A percentile compares a stretch with the other conserved stretches of the same genome.
phyloP scores from a whole-genome alignment of 2,113 vertebrate genomes.

The Caracal caracal region DNA sequence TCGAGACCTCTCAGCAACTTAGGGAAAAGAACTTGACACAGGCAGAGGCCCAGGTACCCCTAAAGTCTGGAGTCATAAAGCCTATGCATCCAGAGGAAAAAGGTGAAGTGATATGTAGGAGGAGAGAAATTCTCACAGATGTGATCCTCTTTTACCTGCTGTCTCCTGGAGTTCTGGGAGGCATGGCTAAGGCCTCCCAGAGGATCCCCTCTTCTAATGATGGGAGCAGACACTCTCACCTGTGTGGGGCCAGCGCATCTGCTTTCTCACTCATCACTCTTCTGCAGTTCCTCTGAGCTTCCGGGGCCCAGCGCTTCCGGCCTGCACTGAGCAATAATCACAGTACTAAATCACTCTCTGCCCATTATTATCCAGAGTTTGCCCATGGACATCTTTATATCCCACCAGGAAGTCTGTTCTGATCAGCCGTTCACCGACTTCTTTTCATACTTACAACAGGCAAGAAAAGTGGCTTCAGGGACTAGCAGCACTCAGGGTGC shows the following conservation, averaged over 20 bases:
- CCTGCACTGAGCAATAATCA: conserved; percentile 31
- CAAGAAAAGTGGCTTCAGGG: conserved; percentile 73
- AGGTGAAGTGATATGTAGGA: neutral
- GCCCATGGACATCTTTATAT: conserved; percentile 43
- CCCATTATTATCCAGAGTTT: conserved; percentile 21
- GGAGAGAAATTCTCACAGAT: neutral
- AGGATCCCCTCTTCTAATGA: neutral
- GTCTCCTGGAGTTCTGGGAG: neutral
- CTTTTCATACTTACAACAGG: conserved; percentile 52
- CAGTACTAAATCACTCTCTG: conserved; percentile 36
- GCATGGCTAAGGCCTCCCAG: neutral
- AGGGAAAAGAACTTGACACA: neutral
- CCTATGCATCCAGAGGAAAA: neutral
- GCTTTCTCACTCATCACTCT: neutral
- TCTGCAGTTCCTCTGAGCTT: conserved; percentile 15
- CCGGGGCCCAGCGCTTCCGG: neutral
- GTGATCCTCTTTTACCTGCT: neutral
- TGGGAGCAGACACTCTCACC: neutral
- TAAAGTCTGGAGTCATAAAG: neutral
- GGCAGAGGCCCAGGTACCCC: neutral
- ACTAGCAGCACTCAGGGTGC: conserved; percentile 2
- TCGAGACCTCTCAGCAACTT: neutral
- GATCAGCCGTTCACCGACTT: conserved; percentile 32
- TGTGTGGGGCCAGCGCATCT: neutral
- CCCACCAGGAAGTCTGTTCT: conserved; percentile 65